Percentiles rank a stretch among this genome's conserved stretches.
Evolutionary conservation across 2,888 invertebrate genomes (phyloP).

Genomic region (Osedax frankpressi): DNA sequence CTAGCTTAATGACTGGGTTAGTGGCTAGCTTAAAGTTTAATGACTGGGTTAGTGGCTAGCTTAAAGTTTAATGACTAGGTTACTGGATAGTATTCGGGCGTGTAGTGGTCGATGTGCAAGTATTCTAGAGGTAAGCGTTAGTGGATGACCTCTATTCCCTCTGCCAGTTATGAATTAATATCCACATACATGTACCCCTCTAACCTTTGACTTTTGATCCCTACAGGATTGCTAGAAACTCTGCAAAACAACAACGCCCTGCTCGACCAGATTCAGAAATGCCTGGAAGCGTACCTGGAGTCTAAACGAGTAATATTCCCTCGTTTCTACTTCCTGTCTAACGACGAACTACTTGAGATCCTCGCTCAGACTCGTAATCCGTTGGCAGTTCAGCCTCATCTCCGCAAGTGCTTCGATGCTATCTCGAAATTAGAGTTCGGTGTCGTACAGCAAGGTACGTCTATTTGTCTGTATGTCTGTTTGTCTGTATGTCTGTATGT

Average conservation of each 20-base stretch:
- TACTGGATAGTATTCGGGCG: too few species aligned
- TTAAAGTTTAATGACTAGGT: too few species aligned
- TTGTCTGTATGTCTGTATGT: too few species aligned
- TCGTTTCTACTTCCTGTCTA: slow-evolving; percentile 71
- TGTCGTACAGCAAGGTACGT: slow-evolving; percentile 27
- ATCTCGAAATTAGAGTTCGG: slow-evolving; percentile 47
- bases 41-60: too few species aligned
- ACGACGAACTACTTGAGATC: slow-evolving; percentile 76
- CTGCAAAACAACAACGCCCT: slow-evolving; percentile 55
- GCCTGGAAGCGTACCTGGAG: slow-evolving; percentile 75
- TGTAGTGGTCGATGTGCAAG: too few species aligned
- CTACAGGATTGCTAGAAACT: slow-evolving; percentile 47
- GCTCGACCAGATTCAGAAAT: slow-evolving; percentile 76
- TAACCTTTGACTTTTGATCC: background rate
- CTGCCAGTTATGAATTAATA: too few species aligned
- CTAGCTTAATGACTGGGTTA: too few species aligned
- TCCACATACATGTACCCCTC: too few species aligned
- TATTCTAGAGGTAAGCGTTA: too few species aligned
- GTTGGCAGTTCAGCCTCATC: slow-evolving; percentile 70
- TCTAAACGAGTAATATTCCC: slow-evolving; percentile 76
- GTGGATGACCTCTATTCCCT: too few species aligned
- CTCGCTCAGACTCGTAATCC: slow-evolving; percentile 78
- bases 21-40: too few species aligned
- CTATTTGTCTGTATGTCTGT: too few species aligned
- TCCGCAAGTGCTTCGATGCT: slow-evolving; percentile 67